Percentiles rank a stretch among this genome's conserved stretches.
Conservation (phyloP, 1,140 invertebrate species). For the Zaprionus africanus region DNA sequence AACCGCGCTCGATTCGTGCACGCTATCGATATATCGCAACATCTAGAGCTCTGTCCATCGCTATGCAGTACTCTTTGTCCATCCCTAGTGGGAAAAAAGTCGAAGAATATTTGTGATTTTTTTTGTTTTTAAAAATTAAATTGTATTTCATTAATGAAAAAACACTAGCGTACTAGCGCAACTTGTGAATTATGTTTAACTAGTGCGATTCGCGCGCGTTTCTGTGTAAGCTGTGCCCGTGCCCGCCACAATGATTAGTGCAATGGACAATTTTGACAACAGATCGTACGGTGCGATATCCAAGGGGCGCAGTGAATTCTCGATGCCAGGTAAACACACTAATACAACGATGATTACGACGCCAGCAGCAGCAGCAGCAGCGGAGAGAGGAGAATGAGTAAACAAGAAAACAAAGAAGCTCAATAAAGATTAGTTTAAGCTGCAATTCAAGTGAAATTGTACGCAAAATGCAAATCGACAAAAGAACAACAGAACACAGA, state of each 20-base stretch:
- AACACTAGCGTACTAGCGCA: conserved; percentile 36
- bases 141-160: conserved; percentile 73
- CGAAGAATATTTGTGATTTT: conserved; percentile 61
- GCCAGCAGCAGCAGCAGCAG: conserved; percentile 2
- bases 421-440: conserved; percentile 53
- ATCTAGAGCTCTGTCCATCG: conserved; percentile 1
- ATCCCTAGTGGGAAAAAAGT: conserved; percentile 60
- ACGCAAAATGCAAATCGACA: conserved; percentile 28
- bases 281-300: conserved; percentile 82
- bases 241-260: conserved; percentile 75
- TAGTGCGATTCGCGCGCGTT: conserved; percentile 52
- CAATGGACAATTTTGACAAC: conserved; percentile 83
- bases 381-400: conserved; percentile 24
- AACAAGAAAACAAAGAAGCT: conserved; percentile 50
- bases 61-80: conserved; percentile 11
- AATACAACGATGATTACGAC: conserved; percentile 19
- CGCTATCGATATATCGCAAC: conserved; percentile 15
- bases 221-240: conserved; percentile 32
- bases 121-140: conserved; percentile 53
- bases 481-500: conserved; percentile 14
- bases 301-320: conserved; percentile 81
- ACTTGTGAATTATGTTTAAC: conserved; percentile 51
- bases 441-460: conserved; percentile 53
- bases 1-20: background rate
- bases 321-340: conserved; percentile 78